Base-by-base conservation (phyloP, 2,888 invertebrate species). In the Limnephilus rhombicus region DNA sequence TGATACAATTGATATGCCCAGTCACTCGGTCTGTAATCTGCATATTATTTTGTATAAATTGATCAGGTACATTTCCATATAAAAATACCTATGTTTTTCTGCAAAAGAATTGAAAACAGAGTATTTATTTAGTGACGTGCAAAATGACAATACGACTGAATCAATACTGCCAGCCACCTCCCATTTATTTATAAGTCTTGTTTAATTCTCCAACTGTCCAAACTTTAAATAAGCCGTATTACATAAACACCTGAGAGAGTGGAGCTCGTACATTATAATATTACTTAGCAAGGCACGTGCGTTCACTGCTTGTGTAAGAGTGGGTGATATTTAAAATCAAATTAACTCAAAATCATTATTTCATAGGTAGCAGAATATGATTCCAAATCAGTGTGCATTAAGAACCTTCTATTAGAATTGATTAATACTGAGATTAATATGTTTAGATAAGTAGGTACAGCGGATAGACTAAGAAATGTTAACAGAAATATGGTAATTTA, bases 161-260 rank as follows among this genome's bases (percentile, higher is more conserved):
- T 86, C 49, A 86, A 86, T 86, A 86, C n/a, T 24, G 45, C 13
- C 15, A 49, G 86, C 86, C 86, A 86, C 45, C 86, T 86, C 45
- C n/a, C 15, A 45, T 45, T 86, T 45, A 86, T 68, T 68, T 41
- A 49, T 85, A 86, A 49, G 29, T 68, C 24, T n/a, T 29, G 86
- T 45, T 86, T 86, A 15, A 86, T 45, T 45, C 29, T 45, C 86
- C 86, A 86, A n/a, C 86, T 86, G 86, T 86, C 86, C 86, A 86
- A 86, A 86, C 86, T 86, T 31, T 37, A 41, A 34, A 37, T 15
- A 37, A 34, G 83, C 31, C 24, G 37, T 83, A 24, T 24, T 37
- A 83, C 83, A 34, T 82, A 45, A 86, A 49, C 86, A 86, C n/a
- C 86, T 41, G 86, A 37, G 29, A 24, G 29, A 37, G 34, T 37